These are phyloP conservation scores for Actinostola sp. DNA, from an alignment of 92 coral and sea anemone genomes.

Conservation along the genomic window DNA sequence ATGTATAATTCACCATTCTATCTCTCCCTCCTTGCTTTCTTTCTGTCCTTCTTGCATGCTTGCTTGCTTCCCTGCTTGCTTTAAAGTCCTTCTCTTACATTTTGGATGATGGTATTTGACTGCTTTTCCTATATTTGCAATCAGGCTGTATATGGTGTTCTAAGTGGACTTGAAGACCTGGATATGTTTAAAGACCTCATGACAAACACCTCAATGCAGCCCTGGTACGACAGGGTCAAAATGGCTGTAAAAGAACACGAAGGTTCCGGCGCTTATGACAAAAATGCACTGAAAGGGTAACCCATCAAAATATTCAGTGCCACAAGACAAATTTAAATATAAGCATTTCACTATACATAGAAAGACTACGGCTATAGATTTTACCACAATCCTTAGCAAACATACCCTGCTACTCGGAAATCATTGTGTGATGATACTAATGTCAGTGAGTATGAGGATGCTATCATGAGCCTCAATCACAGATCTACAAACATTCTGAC, in stretches of 20 bases:
- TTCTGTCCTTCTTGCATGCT: no score
- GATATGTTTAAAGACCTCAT: slow-evolving; percentile 82
- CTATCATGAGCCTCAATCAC: no score
- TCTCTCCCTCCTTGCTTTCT: no score
- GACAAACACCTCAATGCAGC: slow-evolving; percentile 83
- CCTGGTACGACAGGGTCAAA: slow-evolving; percentile 93
- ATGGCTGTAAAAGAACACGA: slow-evolving; percentile 73
- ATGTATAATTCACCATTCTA: no score
- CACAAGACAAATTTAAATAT: no score
- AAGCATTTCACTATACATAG: not conserved
- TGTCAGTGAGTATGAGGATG: no score
- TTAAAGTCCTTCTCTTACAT: not conserved
- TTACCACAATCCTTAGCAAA: no score
- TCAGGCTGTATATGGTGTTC: slow-evolving; percentile 97
- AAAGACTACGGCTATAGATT: no score
- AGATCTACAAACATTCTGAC: no score
- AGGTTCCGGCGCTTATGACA: slow-evolving; percentile 54
- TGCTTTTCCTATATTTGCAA: not conserved
- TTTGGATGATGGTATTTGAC: not conserved
- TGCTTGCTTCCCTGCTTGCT: not conserved
- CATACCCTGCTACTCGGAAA: no score
- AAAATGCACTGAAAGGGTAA: slow-evolving; percentile 15
- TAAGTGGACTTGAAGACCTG: slow-evolving; percentile 92
- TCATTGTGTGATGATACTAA: no score
- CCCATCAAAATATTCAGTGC: not conserved